Percentiles rank a stretch among this genome's conserved stretches.
Evolutionary conservation across 2,888 invertebrate genomes (phyloP).

Genomic region (Apamea anceps): DNA sequence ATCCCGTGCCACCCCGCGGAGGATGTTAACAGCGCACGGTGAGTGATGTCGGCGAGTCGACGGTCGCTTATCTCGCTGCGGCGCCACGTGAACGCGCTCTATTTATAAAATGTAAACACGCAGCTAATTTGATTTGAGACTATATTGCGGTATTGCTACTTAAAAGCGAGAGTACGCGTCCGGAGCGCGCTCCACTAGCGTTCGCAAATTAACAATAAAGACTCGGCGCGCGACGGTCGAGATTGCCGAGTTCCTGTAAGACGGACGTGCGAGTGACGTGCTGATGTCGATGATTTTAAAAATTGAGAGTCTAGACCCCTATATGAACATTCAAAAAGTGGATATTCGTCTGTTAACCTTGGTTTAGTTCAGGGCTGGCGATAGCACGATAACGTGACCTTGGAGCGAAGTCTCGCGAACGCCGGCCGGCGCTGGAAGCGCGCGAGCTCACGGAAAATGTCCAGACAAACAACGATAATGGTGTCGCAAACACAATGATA

Average conservation of each 20-base stretch:
- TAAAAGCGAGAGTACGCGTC: slow-evolving; percentile 83
- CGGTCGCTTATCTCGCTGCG: slow-evolving; percentile 81
- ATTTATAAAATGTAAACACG: slow-evolving; percentile 89
- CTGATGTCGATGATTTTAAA: slow-evolving; percentile 70
- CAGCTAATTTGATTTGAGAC: slow-evolving; percentile 86
- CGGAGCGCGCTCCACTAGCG: slow-evolving; percentile 77
- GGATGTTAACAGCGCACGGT: slow-evolving; percentile 91
- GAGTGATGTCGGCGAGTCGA: slow-evolving; percentile 81
- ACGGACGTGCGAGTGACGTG: slow-evolving; percentile 78
- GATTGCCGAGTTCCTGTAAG: slow-evolving; percentile 89
- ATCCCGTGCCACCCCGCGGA: slow-evolving; percentile 85
- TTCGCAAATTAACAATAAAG: slow-evolving; percentile 86
- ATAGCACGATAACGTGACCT: slow-evolving; percentile 90
- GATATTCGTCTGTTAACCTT: slow-evolving; percentile 78
- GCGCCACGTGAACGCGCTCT: slow-evolving; percentile 89
- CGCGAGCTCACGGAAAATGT: slow-evolving; percentile 85
- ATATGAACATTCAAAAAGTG: slow-evolving; percentile 67
- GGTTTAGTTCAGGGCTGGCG: slow-evolving; percentile 85
- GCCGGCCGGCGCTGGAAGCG: slow-evolving; percentile 87
- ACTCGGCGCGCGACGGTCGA: slow-evolving; percentile 82
- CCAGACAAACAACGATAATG: slow-evolving; percentile 87
- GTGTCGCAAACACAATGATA: slow-evolving; percentile 78
- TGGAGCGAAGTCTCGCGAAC: slow-evolving; percentile 84
- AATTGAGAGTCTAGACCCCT: slow-evolving; percentile 63
- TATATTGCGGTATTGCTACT: slow-evolving; percentile 79